Conservation (phyloP, 2,888 invertebrate species). For the Heterodera filipjevi region DNA sequence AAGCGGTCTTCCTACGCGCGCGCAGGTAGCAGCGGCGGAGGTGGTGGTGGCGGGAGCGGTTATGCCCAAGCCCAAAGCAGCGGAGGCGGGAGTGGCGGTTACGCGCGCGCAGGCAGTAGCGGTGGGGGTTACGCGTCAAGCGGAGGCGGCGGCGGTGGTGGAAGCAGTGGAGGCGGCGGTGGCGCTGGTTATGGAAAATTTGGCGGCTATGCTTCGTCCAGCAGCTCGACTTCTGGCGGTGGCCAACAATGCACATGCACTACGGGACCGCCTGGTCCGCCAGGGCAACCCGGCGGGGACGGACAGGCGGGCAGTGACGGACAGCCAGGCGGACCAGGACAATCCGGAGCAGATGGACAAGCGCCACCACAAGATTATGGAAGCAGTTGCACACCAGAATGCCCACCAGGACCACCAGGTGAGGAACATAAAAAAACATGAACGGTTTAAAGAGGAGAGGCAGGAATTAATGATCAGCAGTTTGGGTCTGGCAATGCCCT, state of each 20-base stretch:
- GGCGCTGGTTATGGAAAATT: slow-evolving; percentile 25
- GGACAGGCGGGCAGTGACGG: slow-evolving; percentile 39
- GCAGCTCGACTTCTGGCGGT: slow-evolving; percentile 49
- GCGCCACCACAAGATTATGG: slow-evolving; percentile 49
- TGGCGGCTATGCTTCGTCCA: slow-evolving; percentile 51
- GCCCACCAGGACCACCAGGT: slow-evolving; percentile 35
- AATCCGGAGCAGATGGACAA: slow-evolving; percentile 43
- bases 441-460: not conserved
- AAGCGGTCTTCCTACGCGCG: not conserved
- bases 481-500: no score
- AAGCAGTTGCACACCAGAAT: slow-evolving; percentile 46
- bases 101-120: slow-evolving; percentile 24
- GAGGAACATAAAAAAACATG: not conserved
- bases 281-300: slow-evolving; percentile 52
- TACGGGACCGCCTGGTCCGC: slow-evolving; percentile 47
- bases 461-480: not conserved
- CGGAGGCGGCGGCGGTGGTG: slow-evolving; percentile 43
- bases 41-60: slow-evolving; percentile 25
- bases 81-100: slow-evolving; percentile 19
- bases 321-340: slow-evolving; percentile 44
- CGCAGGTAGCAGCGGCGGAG: slow-evolving; percentile 16
- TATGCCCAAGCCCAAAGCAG: slow-evolving; percentile 6
- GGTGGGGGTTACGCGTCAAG: slow-evolving; percentile 40
- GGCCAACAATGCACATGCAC: slow-evolving; percentile 41
- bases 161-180: slow-evolving; percentile 5